Conservation (phyloP, 2,113 vertebrate species). For the Phrynosoma blainvillii region DNA sequence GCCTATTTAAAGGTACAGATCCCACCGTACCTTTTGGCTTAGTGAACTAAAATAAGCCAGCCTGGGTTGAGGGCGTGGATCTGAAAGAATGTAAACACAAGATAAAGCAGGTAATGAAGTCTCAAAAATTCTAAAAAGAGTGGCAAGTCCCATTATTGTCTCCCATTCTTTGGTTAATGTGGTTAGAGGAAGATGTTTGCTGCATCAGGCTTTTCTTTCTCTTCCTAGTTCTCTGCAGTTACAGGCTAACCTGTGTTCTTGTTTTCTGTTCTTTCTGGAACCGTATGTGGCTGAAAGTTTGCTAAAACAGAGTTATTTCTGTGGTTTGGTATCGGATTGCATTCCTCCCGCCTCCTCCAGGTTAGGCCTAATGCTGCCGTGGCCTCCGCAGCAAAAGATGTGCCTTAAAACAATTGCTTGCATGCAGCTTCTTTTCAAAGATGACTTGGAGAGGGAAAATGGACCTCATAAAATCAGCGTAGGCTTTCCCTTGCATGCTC, state of each 20-base stretch:
- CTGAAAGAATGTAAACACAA: not conserved
- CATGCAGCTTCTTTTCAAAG: not conserved
- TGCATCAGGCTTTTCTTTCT: not conserved
- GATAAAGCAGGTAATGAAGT: not conserved
- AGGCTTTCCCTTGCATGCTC: fast-evolving
- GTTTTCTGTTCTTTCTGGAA: not conserved
- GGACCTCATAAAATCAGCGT: not conserved
- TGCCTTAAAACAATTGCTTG: not conserved
- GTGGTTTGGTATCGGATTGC: fast-evolving
- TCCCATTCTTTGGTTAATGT: not conserved
- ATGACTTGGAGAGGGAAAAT: not conserved
- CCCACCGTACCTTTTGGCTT: not conserved
- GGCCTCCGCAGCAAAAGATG: not conserved
- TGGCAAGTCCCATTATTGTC: not conserved
- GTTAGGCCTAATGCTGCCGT: fast-evolving
- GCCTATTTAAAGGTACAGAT: too few relatives aligned
- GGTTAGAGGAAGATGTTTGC: not conserved
- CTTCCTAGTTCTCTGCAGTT: too few relatives aligned
- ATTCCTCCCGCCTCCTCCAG: fast-evolving
- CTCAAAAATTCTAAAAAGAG: not conserved
- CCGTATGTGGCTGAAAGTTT: fast-evolving
- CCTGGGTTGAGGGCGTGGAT: not conserved
- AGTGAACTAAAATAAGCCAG: not conserved
- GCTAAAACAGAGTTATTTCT: fast-evolving
- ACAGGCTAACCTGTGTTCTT: too few relatives aligned